Percentiles rank a stretch among this genome's conserved stretches.
Conservation (phyloP, 2,113 vertebrate species). For the Haemorhous mexicanus region DNA sequence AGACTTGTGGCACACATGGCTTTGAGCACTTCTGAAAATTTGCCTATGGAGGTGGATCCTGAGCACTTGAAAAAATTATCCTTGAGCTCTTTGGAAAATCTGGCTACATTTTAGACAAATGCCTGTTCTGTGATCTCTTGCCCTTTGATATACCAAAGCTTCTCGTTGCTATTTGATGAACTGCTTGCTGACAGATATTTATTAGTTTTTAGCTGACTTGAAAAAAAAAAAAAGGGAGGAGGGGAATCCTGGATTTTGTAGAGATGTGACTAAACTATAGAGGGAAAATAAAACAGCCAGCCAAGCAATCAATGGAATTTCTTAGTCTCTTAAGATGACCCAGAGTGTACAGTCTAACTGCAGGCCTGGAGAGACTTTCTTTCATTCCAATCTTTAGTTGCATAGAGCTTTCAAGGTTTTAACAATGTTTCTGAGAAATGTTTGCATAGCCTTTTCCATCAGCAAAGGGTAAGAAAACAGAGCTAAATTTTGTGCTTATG, state of each 20-base stretch:
- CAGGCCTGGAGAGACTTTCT: background rate
- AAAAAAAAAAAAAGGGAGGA: background rate
- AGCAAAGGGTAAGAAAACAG: background rate
- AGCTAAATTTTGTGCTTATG: background rate
- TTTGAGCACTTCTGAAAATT: conserved; percentile 36
- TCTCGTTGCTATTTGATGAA: background rate
- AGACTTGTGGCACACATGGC: background rate
- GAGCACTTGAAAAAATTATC: conserved; percentile 17
- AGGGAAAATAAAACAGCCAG: background rate
- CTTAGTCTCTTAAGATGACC: background rate
- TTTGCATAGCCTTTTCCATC: background rate
- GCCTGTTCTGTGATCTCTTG: conserved; percentile 18
- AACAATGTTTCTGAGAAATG: background rate
- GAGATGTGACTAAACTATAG: background rate
- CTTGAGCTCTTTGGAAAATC: conserved; percentile 18
- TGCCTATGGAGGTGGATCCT: background rate
- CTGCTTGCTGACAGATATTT: conserved; percentile 20
- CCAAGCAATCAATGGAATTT: background rate
- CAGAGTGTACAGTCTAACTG: background rate
- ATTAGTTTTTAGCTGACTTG: background rate
- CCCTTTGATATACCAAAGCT: conserved; percentile 24
- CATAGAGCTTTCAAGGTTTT: background rate
- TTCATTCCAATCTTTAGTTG: accelerated
- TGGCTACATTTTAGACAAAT: conserved; percentile 49
- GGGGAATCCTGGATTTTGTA: background rate